These are phyloP conservation scores for Mimas tiliae DNA, from an alignment of 2,888 invertebrate genomes.

Conservation along the genomic window DNA sequence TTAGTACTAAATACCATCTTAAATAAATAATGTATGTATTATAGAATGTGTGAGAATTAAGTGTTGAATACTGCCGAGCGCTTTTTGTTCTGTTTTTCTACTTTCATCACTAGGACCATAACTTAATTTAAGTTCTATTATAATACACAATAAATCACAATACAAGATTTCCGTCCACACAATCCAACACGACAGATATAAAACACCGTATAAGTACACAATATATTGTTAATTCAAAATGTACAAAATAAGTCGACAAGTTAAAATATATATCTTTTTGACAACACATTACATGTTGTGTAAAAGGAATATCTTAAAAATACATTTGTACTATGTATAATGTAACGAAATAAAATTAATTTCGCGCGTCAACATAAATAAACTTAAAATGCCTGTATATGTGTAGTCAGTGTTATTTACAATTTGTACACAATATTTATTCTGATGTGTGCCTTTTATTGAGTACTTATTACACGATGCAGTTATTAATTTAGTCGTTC, in stretches of 20 bases:
- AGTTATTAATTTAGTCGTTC: neutral
- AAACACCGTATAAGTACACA: slow-evolving; percentile 41
- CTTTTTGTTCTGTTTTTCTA: neutral
- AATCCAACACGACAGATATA: slow-evolving; percentile 18
- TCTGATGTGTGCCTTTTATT: slow-evolving; percentile 8
- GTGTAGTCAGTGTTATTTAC: slow-evolving; percentile 61
- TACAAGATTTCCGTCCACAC: neutral
- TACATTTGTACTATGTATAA: slow-evolving; percentile 82
- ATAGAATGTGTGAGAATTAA: neutral
- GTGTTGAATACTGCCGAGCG: neutral
- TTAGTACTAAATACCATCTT: neutral
- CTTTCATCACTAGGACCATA: neutral
- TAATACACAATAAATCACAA: neutral
- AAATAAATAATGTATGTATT: neutral
- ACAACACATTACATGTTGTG: slow-evolving; percentile 35
- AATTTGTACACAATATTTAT: slow-evolving; percentile 54
- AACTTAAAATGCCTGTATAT: slow-evolving; percentile 55
- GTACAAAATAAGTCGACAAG: slow-evolving; percentile 54
- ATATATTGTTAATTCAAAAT: slow-evolving; percentile 65
- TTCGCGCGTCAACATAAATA: slow-evolving; percentile 53
- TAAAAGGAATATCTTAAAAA: slow-evolving; percentile 58
- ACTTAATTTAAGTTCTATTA: neutral
- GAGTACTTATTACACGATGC: slow-evolving; percentile 7
- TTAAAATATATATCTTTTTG: slow-evolving; percentile 50
- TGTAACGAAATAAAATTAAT: slow-evolving; percentile 57